Base-by-base conservation (phyloP, 1,140 invertebrate species). In the Tetragonula clypearis region DNA sequence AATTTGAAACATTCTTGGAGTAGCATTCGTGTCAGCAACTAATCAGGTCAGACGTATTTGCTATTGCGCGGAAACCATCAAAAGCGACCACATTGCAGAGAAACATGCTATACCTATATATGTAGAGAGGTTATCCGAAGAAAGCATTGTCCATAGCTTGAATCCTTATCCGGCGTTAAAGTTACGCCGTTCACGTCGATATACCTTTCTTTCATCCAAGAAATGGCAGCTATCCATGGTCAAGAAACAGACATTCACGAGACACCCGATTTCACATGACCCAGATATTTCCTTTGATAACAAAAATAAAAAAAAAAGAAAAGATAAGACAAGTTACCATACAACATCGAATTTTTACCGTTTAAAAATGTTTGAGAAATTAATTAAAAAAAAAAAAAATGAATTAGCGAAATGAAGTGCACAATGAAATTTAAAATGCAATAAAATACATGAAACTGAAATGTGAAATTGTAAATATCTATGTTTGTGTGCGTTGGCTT, bases 91-190 rank as follows among this genome's bases (percentile, higher is more conserved):
- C 19, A 74, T 82, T 68, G 66, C 23, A 21, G 62, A 23, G 23
- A 23, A 65, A 2, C 55, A 21, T 19, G 30, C 41, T 58, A 35
- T 49, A 55, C 19, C 14, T 78, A 81, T 84, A 68, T 69, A 60
- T 84, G 74, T 69, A 60, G 53, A 11, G n/a, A 17, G 69, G 60
- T 72, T 49, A 80, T 80, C n/a, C 72, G 30, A 23, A 72, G 86
- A 79, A 85, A 85, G 79, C 73, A 62, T 56, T 78, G 78, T 80
- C 81, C 68, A 89, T 88, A 75, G 55, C 56, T 78, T 84, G 78
- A 60, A 86, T 75, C 73, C 58, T 76, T 76, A 83, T 80, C 79
- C 84, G 76, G 41, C 56, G 58, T 30, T 30, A 58, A 86, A 82
- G 75, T 71, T 79, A 81, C 19, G 84, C 53, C 41, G 53, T 68